Percentiles rank a stretch among this genome's conserved stretches.
Conservation (phyloP, 2,888 invertebrate species). For the Tetragonisca angustula region DNA sequence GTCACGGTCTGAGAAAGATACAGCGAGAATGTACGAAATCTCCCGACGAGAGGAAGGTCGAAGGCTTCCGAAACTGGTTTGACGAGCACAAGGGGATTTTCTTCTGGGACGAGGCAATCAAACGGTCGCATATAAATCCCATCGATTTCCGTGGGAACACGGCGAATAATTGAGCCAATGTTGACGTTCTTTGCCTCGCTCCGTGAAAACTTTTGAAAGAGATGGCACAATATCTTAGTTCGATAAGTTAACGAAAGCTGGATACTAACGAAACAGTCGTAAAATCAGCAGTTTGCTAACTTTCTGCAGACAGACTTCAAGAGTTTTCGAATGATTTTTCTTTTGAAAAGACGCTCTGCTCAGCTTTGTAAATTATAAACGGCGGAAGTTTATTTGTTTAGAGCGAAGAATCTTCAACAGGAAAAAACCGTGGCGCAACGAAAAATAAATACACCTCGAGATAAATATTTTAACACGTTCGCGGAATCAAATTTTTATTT, state of each 20-base stretch:
- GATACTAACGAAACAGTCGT: no score
- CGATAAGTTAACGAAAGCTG: no score
- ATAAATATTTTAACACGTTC: not conserved
- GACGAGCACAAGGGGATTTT: constrained; percentile 49
- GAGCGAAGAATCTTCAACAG: not conserved
- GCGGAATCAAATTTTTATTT: not conserved
- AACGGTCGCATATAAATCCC: constrained; percentile 57
- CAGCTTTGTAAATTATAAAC: not conserved
- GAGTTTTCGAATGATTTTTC: no score
- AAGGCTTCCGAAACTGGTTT: constrained; percentile 43
- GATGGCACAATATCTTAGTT: no score
- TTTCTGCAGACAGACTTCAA: no score
- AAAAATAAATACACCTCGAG: not conserved
- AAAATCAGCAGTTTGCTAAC: no score
- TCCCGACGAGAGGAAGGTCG: constrained; percentile 23
- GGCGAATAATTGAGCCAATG: no score
- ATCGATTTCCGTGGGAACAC: constrained; percentile 26
- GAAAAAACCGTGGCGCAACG: not conserved
- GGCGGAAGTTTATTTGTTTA: not conserved
- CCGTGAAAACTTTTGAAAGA: no score
- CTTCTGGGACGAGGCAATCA: constrained; percentile 46
- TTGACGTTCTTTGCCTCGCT: no score
- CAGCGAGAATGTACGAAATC: constrained; percentile 11
- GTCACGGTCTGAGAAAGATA: constrained; percentile 32
- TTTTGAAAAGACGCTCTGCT: no score